Base-by-base conservation (phyloP, 2,888 invertebrate species). In the Erebia aethiops region DNA sequence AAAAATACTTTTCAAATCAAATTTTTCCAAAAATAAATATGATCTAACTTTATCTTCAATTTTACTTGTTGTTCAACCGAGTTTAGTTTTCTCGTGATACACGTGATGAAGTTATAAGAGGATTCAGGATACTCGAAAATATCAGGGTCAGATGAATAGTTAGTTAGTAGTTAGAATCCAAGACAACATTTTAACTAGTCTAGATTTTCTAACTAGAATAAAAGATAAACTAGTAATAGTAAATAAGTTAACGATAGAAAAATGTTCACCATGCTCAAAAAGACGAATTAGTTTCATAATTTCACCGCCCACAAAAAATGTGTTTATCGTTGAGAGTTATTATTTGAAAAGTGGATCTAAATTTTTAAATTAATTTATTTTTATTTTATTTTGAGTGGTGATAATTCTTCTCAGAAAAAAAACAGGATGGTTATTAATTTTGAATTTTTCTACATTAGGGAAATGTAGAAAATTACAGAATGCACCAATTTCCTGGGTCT, bases 1-100 rank as follows among this genome's bases (percentile, higher is more conserved):
- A 18, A 63, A 64, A 65, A 68, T 51, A 18, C 9, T 51, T 54
- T 54, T n/a, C 46, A 16, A 16, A 26, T 14, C 35, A 51, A 18
- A 51, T 52, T 60, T 51, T 60, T 61, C 18, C 43, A 18, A 61
- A 61, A 46, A 61, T 61, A 46, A 61, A 61, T 61, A 61, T 46
- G 18, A 61, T 61, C 8, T 13, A 46, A 61, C 11, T 61, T 61
- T 61, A 61, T 61, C 18, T 46, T 46, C 46, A 61, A 61, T 9
- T 46, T 61, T 43, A 46, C 61, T 61, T 61, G 60, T 43, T 61
- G 41, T 43, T 61, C 46, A 41, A 46, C 11, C 5, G 11, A 61
- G 43, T 61, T 61, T 43, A 16, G 41, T 56, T 21, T 26, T 56
- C n/a, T 9, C 60, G 43, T 13, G 43, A n/a, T 46, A 11, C 35